Evolutionary conservation across 2,888 invertebrate genomes (phyloP).

Genomic region (Xanthia togata): DNA sequence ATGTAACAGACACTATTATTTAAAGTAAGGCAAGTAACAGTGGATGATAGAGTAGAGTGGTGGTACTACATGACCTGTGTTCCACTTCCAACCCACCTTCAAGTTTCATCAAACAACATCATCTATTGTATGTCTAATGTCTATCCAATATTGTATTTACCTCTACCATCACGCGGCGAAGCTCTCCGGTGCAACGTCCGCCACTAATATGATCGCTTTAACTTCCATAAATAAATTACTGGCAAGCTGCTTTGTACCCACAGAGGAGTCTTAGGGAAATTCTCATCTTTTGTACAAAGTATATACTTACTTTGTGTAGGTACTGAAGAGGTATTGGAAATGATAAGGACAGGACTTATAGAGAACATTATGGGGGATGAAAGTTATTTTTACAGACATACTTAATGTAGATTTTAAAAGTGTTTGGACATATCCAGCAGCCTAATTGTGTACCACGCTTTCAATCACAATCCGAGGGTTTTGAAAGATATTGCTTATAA

Average conservation of each 20-base stretch:
- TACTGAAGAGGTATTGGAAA: neutral
- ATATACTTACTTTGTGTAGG: neutral
- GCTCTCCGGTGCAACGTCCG: neutral
- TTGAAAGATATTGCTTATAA: too few species aligned
- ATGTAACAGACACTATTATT: too few species aligned
- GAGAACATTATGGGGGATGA: neutral
- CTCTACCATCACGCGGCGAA: neutral
- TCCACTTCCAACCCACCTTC: neutral
- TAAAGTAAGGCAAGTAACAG: neutral
- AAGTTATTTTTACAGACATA: too few species aligned
- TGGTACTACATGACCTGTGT: neutral
- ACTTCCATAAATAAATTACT: slow-evolving; percentile 1
- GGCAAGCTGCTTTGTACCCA: neutral
- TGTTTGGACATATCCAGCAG: neutral
- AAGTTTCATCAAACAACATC: neutral
- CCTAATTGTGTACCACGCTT: too few species aligned
- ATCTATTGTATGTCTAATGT: neutral
- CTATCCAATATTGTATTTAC: neutral
- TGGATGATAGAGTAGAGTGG: neutral
- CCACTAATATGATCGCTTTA: slow-evolving; percentile 1
- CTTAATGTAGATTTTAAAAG: neutral
- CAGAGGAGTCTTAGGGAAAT: neutral
- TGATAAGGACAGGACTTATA: neutral
- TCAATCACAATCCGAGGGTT: too few species aligned
- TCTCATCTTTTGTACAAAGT: neutral